phyloP scores from a whole-genome alignment of 2,888 invertebrate species.

The Eudemis profundana region DNA sequence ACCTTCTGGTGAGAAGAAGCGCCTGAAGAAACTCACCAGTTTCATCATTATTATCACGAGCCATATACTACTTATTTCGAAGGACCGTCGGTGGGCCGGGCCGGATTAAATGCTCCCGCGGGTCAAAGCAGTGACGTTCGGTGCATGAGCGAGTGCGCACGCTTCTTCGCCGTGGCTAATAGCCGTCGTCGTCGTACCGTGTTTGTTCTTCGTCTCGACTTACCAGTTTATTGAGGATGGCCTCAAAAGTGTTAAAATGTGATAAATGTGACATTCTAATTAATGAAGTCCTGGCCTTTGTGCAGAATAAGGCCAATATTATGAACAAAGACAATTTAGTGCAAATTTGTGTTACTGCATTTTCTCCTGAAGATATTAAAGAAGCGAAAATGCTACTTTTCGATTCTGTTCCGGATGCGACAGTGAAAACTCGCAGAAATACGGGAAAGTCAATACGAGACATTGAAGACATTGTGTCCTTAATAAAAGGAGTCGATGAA shows the following conservation, averaged over 20 bases:
- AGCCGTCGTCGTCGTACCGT: no score
- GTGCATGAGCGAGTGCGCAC: no score
- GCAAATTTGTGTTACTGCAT: neutral
- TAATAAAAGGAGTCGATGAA: neutral
- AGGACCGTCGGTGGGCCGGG: no score
- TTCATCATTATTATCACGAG: no score
- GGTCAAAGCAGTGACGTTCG: no score
- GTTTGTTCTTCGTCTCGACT: no score
- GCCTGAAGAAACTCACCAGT: no score
- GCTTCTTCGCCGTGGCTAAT: no score
- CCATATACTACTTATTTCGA: no score
- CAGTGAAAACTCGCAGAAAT: neutral
- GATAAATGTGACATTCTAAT: neutral
- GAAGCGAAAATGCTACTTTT: neutral
- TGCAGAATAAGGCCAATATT: neutral
- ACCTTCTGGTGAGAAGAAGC: no score
- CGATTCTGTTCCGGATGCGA: neutral
- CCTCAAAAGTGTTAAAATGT: slow-evolving; percentile 4
- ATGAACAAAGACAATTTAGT: slow-evolving; percentile 5
- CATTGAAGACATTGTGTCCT: neutral
- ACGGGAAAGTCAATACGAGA: neutral
- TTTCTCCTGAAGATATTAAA: neutral
- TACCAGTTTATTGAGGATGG: slow-evolving; percentile 1
- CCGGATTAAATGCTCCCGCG: no score
- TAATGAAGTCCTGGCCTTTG: slow-evolving; percentile 7